Percentiles rank a stretch among this genome's conserved stretches.
phyloP scores from a whole-genome alignment of 1,140 invertebrate genomes.

The Calephelis virginiensis region DNA sequence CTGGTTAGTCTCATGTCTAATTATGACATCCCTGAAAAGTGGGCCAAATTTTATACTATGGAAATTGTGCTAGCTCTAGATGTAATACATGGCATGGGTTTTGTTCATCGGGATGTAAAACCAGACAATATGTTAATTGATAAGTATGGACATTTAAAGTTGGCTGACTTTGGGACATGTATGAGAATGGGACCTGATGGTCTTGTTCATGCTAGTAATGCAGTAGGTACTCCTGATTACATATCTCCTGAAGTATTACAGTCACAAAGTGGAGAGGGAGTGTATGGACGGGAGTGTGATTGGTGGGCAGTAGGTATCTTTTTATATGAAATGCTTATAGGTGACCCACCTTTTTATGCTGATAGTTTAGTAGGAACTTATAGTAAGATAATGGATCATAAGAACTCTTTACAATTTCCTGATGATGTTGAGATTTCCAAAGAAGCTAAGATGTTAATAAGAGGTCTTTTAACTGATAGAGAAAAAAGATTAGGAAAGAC shows the following conservation, averaged over 20 bases:
- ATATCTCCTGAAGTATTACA: slow-evolving; percentile 99
- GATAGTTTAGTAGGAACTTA: slow-evolving; percentile 99
- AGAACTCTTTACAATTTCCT: slow-evolving; percentile 96
- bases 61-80: slow-evolving; percentile 98
- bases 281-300: slow-evolving; percentile 97
- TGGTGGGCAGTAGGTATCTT: slow-evolving; percentile 99
- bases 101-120: slow-evolving; percentile 99
- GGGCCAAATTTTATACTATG: slow-evolving; percentile 99
- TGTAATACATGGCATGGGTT: slow-evolving; percentile 99
- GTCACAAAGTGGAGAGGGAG: slow-evolving; percentile 97
- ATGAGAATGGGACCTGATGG: slow-evolving; percentile 99
- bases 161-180: slow-evolving; percentile 99
- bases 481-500: slow-evolving; percentile 94
- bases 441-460: slow-evolving; percentile 95
- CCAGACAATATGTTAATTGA: slow-evolving; percentile 99
- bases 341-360: slow-evolving; percentile 99
- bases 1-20: slow-evolving; percentile 99
- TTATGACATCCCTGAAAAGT: slow-evolving; percentile 99
- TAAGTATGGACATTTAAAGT: slow-evolving; percentile 95
- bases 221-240: slow-evolving; percentile 99
- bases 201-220: slow-evolving; percentile 96
- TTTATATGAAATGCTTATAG: slow-evolving; percentile 98
- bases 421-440: slow-evolving; percentile 95
- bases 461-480: slow-evolving; percentile 95
- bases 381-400: slow-evolving; percentile 99